phyloP scores from a whole-genome alignment of 1,140 invertebrate genomes.

The Drosophila varians region DNA sequence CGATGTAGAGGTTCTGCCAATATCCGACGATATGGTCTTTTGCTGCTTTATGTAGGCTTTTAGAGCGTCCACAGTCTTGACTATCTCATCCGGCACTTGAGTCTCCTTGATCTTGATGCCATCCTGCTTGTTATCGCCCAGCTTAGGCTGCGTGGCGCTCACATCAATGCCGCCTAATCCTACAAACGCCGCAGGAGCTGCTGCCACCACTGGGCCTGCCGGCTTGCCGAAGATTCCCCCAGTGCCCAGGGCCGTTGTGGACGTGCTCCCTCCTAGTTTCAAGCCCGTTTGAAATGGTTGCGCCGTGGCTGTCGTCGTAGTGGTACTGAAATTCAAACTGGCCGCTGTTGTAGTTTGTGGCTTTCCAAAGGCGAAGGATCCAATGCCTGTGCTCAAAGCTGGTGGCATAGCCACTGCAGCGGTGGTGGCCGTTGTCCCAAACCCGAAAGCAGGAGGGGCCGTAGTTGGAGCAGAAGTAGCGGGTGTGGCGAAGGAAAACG shows the following conservation, averaged over 20 bases:
- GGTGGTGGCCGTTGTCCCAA: conserved; percentile 53
- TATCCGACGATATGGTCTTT: conserved; percentile 91
- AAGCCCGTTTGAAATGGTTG: conserved; percentile 46
- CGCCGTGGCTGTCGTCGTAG: conserved; percentile 62
- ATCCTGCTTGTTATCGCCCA: conserved; percentile 85
- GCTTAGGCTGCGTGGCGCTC: conserved; percentile 85
- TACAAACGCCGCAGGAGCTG: conserved; percentile 69
- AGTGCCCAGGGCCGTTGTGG: conserved; percentile 22
- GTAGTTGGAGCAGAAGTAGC: conserved; percentile 52
- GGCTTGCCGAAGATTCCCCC: conserved; percentile 81
- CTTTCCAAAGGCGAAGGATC: conserved; percentile 67
- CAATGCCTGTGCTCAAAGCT: conserved; percentile 30
- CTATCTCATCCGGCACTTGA: conserved; percentile 89
- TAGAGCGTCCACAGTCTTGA: conserved; percentile 85
- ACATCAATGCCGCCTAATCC: conserved; percentile 88
- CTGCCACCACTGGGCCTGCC: conserved; percentile 37
- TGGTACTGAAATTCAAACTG: conserved; percentile 73
- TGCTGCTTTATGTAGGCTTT: conserved; percentile 93
- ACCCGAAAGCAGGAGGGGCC: conserved; percentile 48
- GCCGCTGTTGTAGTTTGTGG: conserved; percentile 63
- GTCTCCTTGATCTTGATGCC: conserved; percentile 88
- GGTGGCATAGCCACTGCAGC: conserved; percentile 38
- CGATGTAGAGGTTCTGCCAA: conserved; percentile 86
- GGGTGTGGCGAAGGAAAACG: conserved; percentile 58
- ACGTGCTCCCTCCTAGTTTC: conserved; percentile 41